A percentile compares a stretch with the other conserved stretches of the same genome.
phyloP scores from a whole-genome alignment of 2,888 invertebrate genomes.

The Macroteleia sp. region DNA sequence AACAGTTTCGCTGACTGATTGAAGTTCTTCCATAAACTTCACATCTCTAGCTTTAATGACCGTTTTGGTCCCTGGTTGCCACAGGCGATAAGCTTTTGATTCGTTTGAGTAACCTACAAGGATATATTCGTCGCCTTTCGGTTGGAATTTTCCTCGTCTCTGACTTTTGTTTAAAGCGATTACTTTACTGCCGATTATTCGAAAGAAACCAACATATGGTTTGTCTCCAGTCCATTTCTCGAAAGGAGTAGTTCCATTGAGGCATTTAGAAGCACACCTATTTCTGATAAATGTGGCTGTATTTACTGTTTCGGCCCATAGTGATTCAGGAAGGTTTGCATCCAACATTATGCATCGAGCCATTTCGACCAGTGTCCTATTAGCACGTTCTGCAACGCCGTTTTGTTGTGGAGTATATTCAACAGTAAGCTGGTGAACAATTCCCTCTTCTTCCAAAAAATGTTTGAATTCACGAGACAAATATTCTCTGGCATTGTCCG shows the following conservation, averaged over 20 bases:
- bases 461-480: slow-evolving; percentile 41
- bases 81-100: slow-evolving; percentile 69
- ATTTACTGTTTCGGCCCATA: slow-evolving; percentile 75
- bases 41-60: slow-evolving; percentile 63
- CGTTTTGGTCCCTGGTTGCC: slow-evolving; percentile 56
- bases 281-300: slow-evolving; percentile 71
- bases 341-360: slow-evolving; percentile 71
- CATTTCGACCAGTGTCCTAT: slow-evolving; percentile 71
- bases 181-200: slow-evolving; percentile 58
- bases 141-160: slow-evolving; percentile 60
- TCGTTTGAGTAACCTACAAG: slow-evolving; percentile 60
- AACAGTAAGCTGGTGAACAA: slow-evolving; percentile 56
- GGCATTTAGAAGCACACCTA: slow-evolving; percentile 60
- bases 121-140: slow-evolving; percentile 58
- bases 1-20: too few relatives aligned
- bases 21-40: slow-evolving; percentile 50
- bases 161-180: slow-evolving; percentile 59
- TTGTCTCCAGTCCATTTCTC: slow-evolving; percentile 50
- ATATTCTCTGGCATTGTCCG: slow-evolving; percentile 64
- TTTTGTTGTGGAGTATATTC: slow-evolving; percentile 74
- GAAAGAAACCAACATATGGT: slow-evolving; percentile 47
- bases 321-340: slow-evolving; percentile 57
- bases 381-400: slow-evolving; percentile 72
- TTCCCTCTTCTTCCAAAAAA: slow-evolving; percentile 48
- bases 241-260: slow-evolving; percentile 59